Base-by-base conservation (phyloP, 2,888 invertebrate genomes). In the Ptilodon capucinus region DNA sequence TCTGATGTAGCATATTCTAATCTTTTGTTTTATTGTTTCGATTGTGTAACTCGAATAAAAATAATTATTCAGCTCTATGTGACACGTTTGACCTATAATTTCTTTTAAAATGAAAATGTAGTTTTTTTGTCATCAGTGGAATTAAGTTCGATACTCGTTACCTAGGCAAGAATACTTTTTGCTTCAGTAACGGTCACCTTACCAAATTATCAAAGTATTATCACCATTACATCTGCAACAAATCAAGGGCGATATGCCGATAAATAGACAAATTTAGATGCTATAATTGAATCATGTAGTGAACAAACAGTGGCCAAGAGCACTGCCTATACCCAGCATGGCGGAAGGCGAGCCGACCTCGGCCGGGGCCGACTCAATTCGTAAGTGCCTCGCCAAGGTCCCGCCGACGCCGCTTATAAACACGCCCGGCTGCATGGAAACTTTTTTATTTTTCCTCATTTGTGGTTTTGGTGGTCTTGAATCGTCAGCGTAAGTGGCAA, bases 301-400 rank as follows among this genome's bases (percentile, higher is more conserved):
- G 40, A 16, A 40, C 16, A 40, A 40, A 40, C 25, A 40, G 38
- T 19, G 38, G 13, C 38, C 38, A 38, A 38, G 16, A 38, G 11
- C 19, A 6, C 19, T 35, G 35, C 35, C n/a, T 40, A 17, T 40
- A 16, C 25, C 9, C 25, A 40, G 40, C 51, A 64, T 72, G 68
- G 67, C 68, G 76, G 79, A 78, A 78, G 78, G 69, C 69, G 66
- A 44, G 47, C 48, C 65, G 81, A 70, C 82, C 83, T 82, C 79
- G 77, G 51, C 58, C 56, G 75, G 67, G 79, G 75, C 79, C 80
- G 71, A 68, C 71, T 78, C 75, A 76, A 82, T 82, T 81, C 81
- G 80, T 82, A 78, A 79, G 79, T 76, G 74, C 73, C 68, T 65
- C 65, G 59, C 71, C 84, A 85, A 85, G 84, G 85, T 81, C 75